Percentiles rank a stretch among this genome's conserved stretches.
These are phyloP conservation scores for Cavia porcellus DNA, from an alignment of 2,113 vertebrate species.

Conservation along the genomic window DNA sequence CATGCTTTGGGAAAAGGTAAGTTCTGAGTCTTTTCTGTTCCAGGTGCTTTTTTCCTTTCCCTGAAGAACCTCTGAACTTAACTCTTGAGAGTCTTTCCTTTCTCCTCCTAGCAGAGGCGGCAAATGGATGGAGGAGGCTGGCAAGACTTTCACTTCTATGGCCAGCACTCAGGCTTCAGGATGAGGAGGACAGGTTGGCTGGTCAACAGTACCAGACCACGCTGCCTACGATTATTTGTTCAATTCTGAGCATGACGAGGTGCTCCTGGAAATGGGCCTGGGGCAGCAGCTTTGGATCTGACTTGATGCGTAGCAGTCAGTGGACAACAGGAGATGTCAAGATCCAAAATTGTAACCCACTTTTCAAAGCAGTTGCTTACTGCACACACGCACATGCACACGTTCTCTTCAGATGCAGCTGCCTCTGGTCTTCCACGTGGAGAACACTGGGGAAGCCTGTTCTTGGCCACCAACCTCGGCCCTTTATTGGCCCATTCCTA, in stretches of 20 bases:
- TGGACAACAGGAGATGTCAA: neutral
- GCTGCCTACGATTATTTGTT: conserved; percentile 40
- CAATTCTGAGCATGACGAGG: conserved; percentile 46
- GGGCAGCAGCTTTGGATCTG: neutral
- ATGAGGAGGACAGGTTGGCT: neutral
- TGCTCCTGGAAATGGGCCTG: neutral
- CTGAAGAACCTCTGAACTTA: conserved; percentile 50
- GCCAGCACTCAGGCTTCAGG: conserved; percentile 12
- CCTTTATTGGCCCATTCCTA: neutral
- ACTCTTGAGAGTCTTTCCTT: neutral
- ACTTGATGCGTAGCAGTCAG: neutral
- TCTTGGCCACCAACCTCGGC: neutral
- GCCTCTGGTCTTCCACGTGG: neutral
- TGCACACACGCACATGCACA: neutral
- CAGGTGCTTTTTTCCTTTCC: neutral
- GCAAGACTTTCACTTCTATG: neutral
- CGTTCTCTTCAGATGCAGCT: neutral
- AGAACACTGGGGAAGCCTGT: neutral
- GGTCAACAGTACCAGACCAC: conserved; percentile 19
- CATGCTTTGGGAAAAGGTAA: conserved; percentile 29
- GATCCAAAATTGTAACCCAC: neutral
- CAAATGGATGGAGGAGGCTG: accelerated
- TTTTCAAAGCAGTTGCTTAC: neutral
- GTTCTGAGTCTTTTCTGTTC: neutral
- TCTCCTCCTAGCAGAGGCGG: conserved; percentile 9